phyloP scores from a whole-genome alignment of 1,140 invertebrate species.

The Sweltsa coloradensis region DNA sequence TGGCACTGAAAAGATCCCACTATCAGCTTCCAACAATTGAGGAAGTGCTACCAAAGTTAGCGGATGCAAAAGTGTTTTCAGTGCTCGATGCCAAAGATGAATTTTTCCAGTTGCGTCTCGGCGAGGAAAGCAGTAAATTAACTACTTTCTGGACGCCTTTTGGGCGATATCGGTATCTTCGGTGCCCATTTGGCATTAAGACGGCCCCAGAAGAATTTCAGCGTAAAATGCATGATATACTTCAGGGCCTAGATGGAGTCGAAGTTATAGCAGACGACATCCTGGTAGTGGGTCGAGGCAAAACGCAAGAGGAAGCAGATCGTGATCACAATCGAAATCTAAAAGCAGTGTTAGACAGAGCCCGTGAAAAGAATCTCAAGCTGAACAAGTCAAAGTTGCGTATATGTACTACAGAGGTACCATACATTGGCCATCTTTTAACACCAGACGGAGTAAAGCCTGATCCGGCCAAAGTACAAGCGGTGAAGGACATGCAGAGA shows the following conservation, averaged over 20 bases:
- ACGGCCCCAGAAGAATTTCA: constrained; percentile 26
- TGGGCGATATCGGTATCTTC: constrained; percentile 23
- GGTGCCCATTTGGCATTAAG: constrained; percentile 25
- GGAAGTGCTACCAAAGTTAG: constrained; percentile 14
- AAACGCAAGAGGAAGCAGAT: background rate
- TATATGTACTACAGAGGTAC: too few species aligned
- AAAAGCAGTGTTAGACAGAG: background rate
- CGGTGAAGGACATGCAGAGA: constrained; percentile 19
- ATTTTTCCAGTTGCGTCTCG: constrained; percentile 16
- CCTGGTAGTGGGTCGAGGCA: background rate
- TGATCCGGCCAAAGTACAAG: constrained; percentile 23
- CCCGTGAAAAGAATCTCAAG: background rate
- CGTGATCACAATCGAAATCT: background rate
- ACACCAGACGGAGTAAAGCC: too few species aligned
- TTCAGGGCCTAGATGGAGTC: background rate
- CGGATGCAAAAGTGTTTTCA: constrained; percentile 12
- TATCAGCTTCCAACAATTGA: constrained; percentile 14
- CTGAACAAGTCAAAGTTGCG: too few species aligned
- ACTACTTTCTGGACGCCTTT: constrained; percentile 17
- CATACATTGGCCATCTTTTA: too few species aligned
- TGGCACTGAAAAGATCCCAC: constrained; percentile 6
- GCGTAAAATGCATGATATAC: background rate
- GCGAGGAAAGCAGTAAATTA: constrained; percentile 11
- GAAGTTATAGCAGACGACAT: background rate
- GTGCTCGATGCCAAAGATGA: constrained; percentile 16